A percentile compares a stretch with the other conserved stretches of the same genome.
These are phyloP conservation scores for Tenebrosternarchus preto DNA, from an alignment of 2,113 vertebrate genomes.

Conservation along the genomic window DNA sequence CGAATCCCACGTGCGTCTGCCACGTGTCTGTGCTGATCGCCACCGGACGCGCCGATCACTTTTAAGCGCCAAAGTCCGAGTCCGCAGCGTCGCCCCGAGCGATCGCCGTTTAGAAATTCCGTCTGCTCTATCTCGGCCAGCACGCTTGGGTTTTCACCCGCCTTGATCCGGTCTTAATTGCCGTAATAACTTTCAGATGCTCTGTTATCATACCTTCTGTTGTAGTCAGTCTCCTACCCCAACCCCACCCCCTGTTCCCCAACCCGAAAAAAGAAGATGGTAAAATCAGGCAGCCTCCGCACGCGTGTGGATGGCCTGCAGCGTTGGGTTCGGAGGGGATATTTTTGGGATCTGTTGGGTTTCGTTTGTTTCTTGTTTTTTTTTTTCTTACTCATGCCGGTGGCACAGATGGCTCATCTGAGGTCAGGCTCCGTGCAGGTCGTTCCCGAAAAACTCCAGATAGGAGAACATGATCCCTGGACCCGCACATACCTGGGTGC, in stretches of 20 bases:
- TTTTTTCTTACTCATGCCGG: not conserved
- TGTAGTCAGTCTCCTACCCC: not conserved
- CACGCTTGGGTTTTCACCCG: not conserved
- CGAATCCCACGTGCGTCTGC: not conserved
- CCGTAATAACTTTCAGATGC: not conserved
- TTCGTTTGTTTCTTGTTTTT: no score
- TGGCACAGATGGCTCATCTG: not conserved
- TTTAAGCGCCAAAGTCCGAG: not conserved
- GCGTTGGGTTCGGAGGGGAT: not conserved
- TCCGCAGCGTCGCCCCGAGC: no score
- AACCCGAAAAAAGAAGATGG: not conserved
- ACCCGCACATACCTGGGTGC: slow-evolving; percentile 8
- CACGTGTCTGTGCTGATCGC: not conserved
- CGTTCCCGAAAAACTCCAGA: not conserved
- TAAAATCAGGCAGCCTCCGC: slow-evolving; percentile 21
- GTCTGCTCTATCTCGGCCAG: no score
- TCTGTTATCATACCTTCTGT: slow-evolving; percentile 19
- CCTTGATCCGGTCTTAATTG: slow-evolving; percentile 18
- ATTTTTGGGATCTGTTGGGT: not conserved
- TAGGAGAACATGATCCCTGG: slow-evolving; percentile 19
- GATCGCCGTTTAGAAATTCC: no score
- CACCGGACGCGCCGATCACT: not conserved
- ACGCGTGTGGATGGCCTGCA: not conserved
- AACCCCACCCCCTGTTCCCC: not conserved
- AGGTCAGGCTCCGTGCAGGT: not conserved